A percentile compares a stretch with the other conserved stretches of the same genome.
Evolutionary conservation across 2,888 invertebrate species (phyloP).

Genomic region (Conchocele bisecta): DNA sequence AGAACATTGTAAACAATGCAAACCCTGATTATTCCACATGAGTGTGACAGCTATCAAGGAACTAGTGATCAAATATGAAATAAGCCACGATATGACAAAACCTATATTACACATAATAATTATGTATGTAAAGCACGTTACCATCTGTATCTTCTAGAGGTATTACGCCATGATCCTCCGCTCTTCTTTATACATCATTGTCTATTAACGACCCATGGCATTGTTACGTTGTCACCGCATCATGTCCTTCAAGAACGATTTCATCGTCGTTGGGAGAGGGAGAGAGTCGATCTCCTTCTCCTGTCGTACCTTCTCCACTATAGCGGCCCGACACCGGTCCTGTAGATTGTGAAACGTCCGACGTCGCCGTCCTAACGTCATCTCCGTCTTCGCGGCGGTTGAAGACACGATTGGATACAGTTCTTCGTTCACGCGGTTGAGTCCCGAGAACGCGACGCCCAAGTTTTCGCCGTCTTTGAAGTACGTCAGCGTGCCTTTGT

Average conservation of each 20-base stretch:
- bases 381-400: conserved; percentile 90
- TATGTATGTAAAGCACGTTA: no score
- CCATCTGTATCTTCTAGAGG: no score
- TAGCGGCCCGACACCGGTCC: conserved; percentile 85
- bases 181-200: no score
- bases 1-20: no score
- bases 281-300: conserved; percentile 85
- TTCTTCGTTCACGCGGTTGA: conserved; percentile 85
- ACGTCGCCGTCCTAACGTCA: conserved; percentile 86
- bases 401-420: conserved; percentile 89
- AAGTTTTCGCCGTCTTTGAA: conserved; percentile 88
- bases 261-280: conserved; percentile 86
- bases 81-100: no score
- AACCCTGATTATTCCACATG: no score
- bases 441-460: conserved; percentile 88
- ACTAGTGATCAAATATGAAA: no score
- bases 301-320: conserved; percentile 85
- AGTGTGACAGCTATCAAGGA: no score
- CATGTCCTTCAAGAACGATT: conserved; percentile 72
- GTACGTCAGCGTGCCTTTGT: conserved; percentile 88
- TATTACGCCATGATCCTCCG: no score
- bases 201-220: no score
- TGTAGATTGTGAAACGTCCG: conserved; percentile 88
- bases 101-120: no score
- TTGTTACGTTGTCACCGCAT: no score